Base-by-base conservation (phyloP, 2,888 invertebrate species). In the Tetranychus piercei region DNA sequence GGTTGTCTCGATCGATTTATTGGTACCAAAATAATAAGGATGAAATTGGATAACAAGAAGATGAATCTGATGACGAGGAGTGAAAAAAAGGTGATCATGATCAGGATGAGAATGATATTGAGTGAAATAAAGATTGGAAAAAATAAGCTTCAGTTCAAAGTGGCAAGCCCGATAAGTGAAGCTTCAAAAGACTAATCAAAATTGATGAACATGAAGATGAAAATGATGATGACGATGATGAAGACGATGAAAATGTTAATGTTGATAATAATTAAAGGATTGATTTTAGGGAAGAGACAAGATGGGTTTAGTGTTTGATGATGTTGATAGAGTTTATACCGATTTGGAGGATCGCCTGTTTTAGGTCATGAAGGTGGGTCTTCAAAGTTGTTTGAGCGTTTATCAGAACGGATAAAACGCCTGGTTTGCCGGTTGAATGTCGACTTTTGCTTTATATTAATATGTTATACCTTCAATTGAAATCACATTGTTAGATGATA, bases 11-110 rank as follows among this genome's bases (percentile, higher is more conserved):
- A 34, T 34, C 34, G 34, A 34, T 34, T 34, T 34, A 34, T 34
- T 34, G 34, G 34, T 34, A 34, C 34, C 34, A 34, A 34, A 34
- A 34, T 34, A 34, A 34, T 34, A 34, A 34, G 77, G 76, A 72
- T 75, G 74, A 71, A 76, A 77, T n/a, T 76, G 77, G 18, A n/a
- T 34, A 20, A 72, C 8, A n/a, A 71, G 20, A 72, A 72, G 43
- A 44, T 22, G 20, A 11, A 22, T 11, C 11, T 69, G 20, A 69
- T 69, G 22, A 23, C 20, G 69, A 69, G 22, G 11, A 23, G 11
- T 69, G 69, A 69, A 20, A 23, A 69, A 23, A 69, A 22, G 69
- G 55, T 15, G 55, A 55, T 55, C 15, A 55, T 15, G 55, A 34
- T 34, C 34, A 34, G 55, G 55, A 55, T 55, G 55, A 55, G 55